Percentiles rank a stretch among this genome's conserved stretches.
These are phyloP conservation scores for Drosophila tristis DNA, from an alignment of 1,140 invertebrate species.

Conservation along the genomic window DNA sequence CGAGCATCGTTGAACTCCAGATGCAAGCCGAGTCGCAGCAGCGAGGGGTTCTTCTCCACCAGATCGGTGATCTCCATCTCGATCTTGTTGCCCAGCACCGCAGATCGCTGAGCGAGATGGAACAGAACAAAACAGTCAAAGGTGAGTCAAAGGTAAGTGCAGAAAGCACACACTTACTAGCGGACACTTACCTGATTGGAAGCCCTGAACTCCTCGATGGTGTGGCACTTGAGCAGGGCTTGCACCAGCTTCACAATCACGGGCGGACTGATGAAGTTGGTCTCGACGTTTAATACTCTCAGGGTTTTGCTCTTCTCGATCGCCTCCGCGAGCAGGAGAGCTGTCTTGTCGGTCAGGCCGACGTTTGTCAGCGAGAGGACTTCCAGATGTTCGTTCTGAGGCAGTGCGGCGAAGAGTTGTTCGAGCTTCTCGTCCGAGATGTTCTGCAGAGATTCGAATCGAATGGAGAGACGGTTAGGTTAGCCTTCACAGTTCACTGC, in stretches of 20 bases:
- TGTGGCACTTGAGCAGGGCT: constrained; percentile 93
- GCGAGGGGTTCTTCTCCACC: constrained; percentile 95
- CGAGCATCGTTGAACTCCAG: constrained; percentile 98
- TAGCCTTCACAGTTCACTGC: fast-evolving
- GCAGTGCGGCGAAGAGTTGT: constrained; percentile 94
- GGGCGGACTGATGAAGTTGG: constrained; percentile 96
- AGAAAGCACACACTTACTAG: neutral
- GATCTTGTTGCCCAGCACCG: constrained; percentile 97
- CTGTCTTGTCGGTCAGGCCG: constrained; percentile 94
- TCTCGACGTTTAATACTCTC: constrained; percentile 97
- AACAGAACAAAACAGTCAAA: neutral
- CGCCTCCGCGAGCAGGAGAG: constrained; percentile 92
- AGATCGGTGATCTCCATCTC: constrained; percentile 98
- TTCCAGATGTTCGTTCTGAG: constrained; percentile 95
- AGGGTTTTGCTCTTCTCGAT: constrained; percentile 94
- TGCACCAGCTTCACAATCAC: constrained; percentile 93
- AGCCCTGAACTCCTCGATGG: constrained; percentile 96
- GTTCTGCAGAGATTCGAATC: constrained; percentile 87
- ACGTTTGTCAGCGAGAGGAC: constrained; percentile 97
- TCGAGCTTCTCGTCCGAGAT: constrained; percentile 98
- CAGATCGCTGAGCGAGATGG: constrained; percentile 89
- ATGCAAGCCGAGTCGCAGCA: constrained; percentile 96
- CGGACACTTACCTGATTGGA: constrained; percentile 93
- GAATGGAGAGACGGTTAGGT: neutral
- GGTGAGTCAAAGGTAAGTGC: neutral